phyloP scores from a whole-genome alignment of 2,888 invertebrate genomes.

The Machimus atricapillus region DNA sequence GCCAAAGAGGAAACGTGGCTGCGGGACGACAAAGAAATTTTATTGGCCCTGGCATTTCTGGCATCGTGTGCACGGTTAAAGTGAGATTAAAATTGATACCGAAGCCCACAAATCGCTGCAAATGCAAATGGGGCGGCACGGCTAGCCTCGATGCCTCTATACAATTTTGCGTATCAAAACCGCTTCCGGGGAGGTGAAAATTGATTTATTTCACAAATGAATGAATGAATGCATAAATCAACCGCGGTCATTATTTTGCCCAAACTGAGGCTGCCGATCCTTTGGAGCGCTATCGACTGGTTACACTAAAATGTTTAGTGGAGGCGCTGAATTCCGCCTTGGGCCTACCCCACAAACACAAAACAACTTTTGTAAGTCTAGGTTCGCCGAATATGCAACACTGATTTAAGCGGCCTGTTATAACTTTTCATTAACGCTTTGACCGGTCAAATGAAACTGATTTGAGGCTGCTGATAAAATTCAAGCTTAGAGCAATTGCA shows the following conservation, averaged over 20 bases:
- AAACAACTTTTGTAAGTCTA: neutral
- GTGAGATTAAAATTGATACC: slow-evolving; percentile 24
- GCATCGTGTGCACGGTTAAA: neutral
- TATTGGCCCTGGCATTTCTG: slow-evolving; percentile 15
- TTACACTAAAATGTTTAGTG: neutral
- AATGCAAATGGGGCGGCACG: neutral
- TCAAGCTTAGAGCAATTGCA: neutral
- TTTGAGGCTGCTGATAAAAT: neutral
- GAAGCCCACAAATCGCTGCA: neutral
- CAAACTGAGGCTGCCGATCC: neutral
- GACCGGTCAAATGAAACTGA: neutral
- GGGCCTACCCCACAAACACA: neutral
- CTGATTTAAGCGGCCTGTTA: neutral
- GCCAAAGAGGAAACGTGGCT: slow-evolving; percentile 22
- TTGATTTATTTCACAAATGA: neutral
- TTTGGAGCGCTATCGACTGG: neutral
- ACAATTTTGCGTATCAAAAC: neutral
- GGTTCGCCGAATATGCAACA: neutral
- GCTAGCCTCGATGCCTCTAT: neutral
- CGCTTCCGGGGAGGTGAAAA: neutral
- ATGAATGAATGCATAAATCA: neutral
- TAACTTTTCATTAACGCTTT: neutral
- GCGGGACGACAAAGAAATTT: neutral
- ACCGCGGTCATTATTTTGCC: neutral
- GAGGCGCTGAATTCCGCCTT: neutral